Percentiles rank a stretch among this genome's conserved stretches.
Evolutionary conservation across 2,797 vertebrate genomes (phyloP).

Genomic region (Micromesistius poutassou): DNA sequence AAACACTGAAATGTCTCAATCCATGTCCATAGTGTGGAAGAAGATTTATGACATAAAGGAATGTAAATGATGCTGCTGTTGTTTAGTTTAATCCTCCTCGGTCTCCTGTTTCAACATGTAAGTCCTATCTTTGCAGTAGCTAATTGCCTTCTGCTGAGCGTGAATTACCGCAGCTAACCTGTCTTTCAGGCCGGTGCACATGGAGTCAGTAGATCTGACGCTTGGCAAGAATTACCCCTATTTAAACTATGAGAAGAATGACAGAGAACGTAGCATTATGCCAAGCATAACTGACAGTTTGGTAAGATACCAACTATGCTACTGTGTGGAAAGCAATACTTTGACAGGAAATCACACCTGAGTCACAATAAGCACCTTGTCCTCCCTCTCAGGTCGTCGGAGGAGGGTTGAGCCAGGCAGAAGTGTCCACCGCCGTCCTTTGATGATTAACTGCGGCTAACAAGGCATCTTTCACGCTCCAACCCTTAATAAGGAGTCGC

Average conservation of each 20-base stretch:
- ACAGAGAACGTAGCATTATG: slow-evolving; percentile 1
- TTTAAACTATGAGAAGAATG: slow-evolving; percentile 32
- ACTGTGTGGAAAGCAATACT: not conserved
- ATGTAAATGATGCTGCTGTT: slow-evolving; percentile 33
- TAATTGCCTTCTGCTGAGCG: slow-evolving; percentile 20
- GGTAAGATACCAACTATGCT: not conserved
- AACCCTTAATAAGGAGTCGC: slow-evolving; percentile 70
- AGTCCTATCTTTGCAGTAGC: slow-evolving; percentile 14
- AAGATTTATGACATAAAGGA: slow-evolving; percentile 16
- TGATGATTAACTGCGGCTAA: slow-evolving; percentile 65
- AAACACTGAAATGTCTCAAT: not conserved
- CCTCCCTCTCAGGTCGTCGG: not conserved
- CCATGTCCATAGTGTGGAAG: not conserved
- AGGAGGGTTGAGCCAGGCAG: not conserved
- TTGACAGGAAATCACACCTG: not conserved
- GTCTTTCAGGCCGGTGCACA: slow-evolving; percentile 32
- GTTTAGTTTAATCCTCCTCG: slow-evolving; percentile 12
- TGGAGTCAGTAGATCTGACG: slow-evolving; percentile 31
- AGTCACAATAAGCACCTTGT: not conserved
- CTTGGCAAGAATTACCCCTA: slow-evolving; percentile 28
- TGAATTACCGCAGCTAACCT: slow-evolving; percentile 24
- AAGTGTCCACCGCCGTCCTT: slow-evolving; percentile 35
- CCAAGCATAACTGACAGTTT: not conserved
- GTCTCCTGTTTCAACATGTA: slow-evolving; percentile 28
- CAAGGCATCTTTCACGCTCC: slow-evolving; percentile 63